Evolutionary conservation across 37 sponge, comb jelly and placozoan genomes (phyloP).

Genomic region (Cliona cf. orientalis): DNA sequence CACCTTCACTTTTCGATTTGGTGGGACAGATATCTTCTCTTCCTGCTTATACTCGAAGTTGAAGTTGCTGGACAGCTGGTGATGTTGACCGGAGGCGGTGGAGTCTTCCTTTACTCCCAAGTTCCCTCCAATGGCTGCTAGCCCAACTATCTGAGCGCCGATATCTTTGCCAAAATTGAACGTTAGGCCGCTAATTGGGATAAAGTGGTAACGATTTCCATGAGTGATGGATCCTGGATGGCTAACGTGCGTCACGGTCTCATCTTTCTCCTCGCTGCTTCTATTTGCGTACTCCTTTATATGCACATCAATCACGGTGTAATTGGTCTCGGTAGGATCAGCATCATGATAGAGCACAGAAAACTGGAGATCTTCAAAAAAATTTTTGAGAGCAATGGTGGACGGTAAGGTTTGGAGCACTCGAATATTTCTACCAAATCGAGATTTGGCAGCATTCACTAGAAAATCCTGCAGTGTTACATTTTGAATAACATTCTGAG

Average conservation of each 20-base stretch:
- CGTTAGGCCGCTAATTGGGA: neutral
- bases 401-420: neutral
- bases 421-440: neutral
- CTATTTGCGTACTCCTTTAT: neutral
- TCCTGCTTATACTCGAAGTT: neutral
- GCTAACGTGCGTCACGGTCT: neutral
- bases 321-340: neutral
- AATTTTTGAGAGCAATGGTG: neutral
- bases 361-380: neutral
- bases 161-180: neutral
- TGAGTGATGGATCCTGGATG: neutral
- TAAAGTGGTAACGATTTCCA: neutral
- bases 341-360: neutral
- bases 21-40: neutral
- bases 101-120: neutral
- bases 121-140: neutral
- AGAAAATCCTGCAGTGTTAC: neutral
- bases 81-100: too few relatives aligned
- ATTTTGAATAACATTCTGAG: too few relatives aligned
- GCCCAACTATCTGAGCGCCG: neutral
- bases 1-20: neutral
- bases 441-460: neutral
- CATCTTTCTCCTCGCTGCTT: neutral
- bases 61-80: too few relatives aligned
- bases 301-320: neutral